Evolutionary conservation across 2,797 vertebrate species (phyloP).

Genomic region (Cyclura pinguis): DNA sequence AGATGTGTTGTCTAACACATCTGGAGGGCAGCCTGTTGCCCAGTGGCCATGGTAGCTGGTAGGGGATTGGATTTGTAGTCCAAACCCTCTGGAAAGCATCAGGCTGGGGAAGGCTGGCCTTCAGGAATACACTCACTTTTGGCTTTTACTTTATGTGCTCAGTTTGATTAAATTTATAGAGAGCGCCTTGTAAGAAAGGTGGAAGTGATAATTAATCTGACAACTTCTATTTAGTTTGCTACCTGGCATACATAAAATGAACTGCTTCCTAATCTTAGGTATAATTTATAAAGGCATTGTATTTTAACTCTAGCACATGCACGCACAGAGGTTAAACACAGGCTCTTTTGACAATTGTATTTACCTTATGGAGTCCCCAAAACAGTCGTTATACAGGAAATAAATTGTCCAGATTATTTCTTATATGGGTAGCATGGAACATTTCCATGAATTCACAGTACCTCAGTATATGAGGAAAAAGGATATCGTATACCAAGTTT

Average conservation of each 20-base stretch:
- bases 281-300: slow-evolving; percentile 29
- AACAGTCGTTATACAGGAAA: background rate
- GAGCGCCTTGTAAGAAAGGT: background rate
- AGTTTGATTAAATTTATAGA: slow-evolving; percentile 5
- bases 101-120: background rate
- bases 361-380: slow-evolving; percentile 2
- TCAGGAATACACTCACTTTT: background rate
- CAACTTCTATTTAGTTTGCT: slow-evolving; percentile 20
- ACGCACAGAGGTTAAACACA: background rate
- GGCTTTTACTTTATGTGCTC: background rate
- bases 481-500: slow-evolving; percentile 54
- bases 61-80: background rate
- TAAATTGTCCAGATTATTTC: slow-evolving; percentile 35
- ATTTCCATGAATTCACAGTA: slow-evolving; percentile 49
- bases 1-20: background rate
- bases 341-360: background rate
- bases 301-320: slow-evolving; percentile 40
- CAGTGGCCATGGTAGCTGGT: background rate
- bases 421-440: slow-evolving; percentile 44
- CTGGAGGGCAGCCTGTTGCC: background rate
- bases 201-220: background rate
- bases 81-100: background rate
- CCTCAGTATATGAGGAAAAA: slow-evolving; percentile 52
- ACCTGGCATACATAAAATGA: background rate
- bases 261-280: background rate